Evolutionary conservation across 2,797 vertebrate species (phyloP).

Genomic region (Sebastes taczanowskii): DNA sequence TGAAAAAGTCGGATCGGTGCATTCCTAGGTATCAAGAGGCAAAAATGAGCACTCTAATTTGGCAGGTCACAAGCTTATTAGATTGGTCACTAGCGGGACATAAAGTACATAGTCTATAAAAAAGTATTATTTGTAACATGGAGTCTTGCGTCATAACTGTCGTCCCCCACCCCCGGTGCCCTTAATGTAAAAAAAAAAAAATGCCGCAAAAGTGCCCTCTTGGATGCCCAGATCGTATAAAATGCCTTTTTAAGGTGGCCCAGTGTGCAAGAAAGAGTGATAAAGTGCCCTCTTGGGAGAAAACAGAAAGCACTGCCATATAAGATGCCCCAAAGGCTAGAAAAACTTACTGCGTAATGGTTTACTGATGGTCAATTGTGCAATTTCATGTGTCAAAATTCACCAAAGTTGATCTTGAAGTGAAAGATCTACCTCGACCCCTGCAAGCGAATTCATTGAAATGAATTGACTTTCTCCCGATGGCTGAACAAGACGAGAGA

Average conservation of each 20-base stretch:
- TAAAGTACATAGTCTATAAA: too few relatives aligned
- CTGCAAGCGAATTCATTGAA: accelerated
- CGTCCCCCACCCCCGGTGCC: too few relatives aligned
- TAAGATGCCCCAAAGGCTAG: too few relatives aligned
- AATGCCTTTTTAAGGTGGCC: too few relatives aligned
- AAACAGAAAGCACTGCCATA: too few relatives aligned
- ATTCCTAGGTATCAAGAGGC: background rate
- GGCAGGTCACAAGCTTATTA: background rate
- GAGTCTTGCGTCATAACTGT: background rate
- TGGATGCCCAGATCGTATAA: background rate
- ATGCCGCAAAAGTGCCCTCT: background rate
- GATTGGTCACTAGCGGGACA: background rate
- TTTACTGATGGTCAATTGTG: background rate
- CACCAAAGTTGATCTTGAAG: background rate
- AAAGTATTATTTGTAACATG: background rate
- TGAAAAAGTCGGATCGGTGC: too few relatives aligned
- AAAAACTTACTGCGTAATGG: background rate
- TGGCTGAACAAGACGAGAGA: background rate
- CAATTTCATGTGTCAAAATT: background rate
- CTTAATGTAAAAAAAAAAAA: background rate
- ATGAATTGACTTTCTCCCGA: background rate
- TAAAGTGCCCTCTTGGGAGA: background rate
- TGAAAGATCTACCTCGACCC: background rate
- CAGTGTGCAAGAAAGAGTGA: background rate
- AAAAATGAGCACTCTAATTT: background rate